Evolutionary conservation across 2,888 invertebrate species (phyloP), one percentile per base, ranked within the genome.

Genomic region (Ophioninae sp.): DNA sequence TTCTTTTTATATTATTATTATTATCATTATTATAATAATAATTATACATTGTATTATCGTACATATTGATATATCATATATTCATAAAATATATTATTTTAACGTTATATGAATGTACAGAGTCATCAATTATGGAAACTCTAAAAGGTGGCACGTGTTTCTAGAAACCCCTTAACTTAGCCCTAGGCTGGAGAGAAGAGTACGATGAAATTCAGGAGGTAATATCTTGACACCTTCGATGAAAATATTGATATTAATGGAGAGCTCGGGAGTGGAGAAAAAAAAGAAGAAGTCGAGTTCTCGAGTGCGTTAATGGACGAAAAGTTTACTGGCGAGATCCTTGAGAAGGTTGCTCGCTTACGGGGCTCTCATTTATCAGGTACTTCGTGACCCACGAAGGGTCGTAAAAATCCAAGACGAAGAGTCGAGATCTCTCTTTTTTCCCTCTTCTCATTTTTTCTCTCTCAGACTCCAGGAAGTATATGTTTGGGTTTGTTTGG

Each of bases 351-450:
- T 58, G 30, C 67, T 75, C 58, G n/a, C 20, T 61, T 23, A 30
- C 30, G 23, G 2, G 37, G 13, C 6, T 22, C 39, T 58, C 75
- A 75, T 75, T 75, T 75, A 37, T 67, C 65, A 75, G 58, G 58
- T 17, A 39, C 58, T 22, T 37, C 56, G 13, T 30, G 73, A 73
- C 0, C 44, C 51, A 64, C 22, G 13, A 74, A 20, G 30, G 20
- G 9, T 6, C n/a, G 51, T 20, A 37, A 64, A 74, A 30, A 64
- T 44, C 39, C 22, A 23, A 51, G n/a, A 22, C 23, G 8, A 1
- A 7, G 23, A 63, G 37, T 20, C 6, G 10, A 58, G 37, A 20
- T 9, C 6, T 30, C 20, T 58, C 37, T 71, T 5, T 30, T 10
- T 58, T 7, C 83, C 63, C 20, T n/a, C 51, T 8, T 51, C n/a